Percentiles rank a stretch among this genome's conserved stretches.
phyloP scores from a whole-genome alignment of 2,113 vertebrate species.

The Ursus arctos region DNA sequence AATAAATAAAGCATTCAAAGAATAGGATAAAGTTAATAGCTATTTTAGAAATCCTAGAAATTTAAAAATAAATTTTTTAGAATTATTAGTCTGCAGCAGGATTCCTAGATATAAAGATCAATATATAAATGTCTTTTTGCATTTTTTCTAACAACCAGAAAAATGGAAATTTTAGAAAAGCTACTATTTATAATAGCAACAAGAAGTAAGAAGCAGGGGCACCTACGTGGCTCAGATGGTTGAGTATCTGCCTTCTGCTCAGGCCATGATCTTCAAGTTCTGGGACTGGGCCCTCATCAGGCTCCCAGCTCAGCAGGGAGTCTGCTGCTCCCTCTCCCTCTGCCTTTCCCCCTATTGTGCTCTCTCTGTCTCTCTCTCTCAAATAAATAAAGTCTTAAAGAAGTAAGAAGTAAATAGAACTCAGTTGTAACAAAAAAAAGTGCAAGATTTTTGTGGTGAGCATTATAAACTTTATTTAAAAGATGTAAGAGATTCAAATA shows the following conservation, averaged over 20 bases:
- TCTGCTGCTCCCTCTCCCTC: too few species aligned
- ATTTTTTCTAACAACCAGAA: background rate
- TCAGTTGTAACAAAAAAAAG: background rate
- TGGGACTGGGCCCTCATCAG: too few species aligned
- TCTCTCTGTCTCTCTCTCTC: too few species aligned
- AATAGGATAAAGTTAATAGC: background rate
- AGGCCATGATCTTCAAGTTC: too few species aligned
- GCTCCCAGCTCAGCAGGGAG: too few species aligned
- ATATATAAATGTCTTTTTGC: background rate
- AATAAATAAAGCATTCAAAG: background rate
- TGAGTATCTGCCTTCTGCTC: too few species aligned
- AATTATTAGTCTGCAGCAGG: background rate
- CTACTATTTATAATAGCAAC: background rate
- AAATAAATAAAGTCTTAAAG: background rate
- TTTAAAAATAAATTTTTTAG: background rate
- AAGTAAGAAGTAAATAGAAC: background rate
- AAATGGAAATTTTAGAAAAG: background rate
- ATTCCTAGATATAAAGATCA: background rate
- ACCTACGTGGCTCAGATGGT: too few species aligned
- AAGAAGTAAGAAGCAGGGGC: background rate
- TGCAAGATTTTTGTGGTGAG: background rate
- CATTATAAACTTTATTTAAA: background rate
- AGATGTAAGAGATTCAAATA: background rate
- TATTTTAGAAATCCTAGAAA: background rate
- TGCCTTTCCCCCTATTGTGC: too few species aligned